Evolutionary conservation across 2,113 vertebrate genomes (phyloP).

Genomic region (Chelonoidis abingdonii): DNA sequence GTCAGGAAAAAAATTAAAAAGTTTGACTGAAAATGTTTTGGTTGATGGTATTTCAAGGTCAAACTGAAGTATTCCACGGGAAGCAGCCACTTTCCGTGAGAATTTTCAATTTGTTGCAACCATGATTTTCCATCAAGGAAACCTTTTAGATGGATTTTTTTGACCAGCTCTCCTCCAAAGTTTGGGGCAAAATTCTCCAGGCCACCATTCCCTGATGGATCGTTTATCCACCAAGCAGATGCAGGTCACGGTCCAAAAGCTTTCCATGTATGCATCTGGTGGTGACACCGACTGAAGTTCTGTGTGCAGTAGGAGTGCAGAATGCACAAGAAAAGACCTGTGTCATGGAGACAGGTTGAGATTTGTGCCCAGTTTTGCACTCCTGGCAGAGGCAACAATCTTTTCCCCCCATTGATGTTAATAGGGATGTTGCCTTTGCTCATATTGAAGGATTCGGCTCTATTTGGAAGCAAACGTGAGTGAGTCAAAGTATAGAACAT

Average conservation of each 20-base stretch:
- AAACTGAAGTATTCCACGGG: background rate
- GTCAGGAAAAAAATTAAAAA: background rate
- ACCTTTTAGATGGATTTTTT: background rate
- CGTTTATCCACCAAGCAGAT: background rate
- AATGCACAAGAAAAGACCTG: background rate
- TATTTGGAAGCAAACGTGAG: background rate
- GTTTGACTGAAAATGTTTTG: background rate
- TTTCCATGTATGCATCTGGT: accelerated
- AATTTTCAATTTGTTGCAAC: background rate
- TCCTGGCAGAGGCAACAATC: background rate
- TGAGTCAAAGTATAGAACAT: accelerated
- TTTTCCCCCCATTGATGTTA: accelerated
- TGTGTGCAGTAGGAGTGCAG: background rate
- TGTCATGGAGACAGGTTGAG: background rate
- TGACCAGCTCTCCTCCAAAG: background rate
- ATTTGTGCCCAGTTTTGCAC: accelerated
- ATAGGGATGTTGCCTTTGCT: background rate
- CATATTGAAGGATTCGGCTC: accelerated
- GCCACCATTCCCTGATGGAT: background rate
- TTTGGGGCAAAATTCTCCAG: accelerated
- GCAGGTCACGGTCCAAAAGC: background rate
- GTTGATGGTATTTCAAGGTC: background rate
- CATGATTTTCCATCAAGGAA: background rate
- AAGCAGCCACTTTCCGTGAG: background rate
- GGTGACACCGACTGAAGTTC: background rate